Evolutionary conservation across 2,113 vertebrate species (phyloP), one percentile per base, ranked within the genome.

Genomic region (Paradisaea rubra): DNA sequence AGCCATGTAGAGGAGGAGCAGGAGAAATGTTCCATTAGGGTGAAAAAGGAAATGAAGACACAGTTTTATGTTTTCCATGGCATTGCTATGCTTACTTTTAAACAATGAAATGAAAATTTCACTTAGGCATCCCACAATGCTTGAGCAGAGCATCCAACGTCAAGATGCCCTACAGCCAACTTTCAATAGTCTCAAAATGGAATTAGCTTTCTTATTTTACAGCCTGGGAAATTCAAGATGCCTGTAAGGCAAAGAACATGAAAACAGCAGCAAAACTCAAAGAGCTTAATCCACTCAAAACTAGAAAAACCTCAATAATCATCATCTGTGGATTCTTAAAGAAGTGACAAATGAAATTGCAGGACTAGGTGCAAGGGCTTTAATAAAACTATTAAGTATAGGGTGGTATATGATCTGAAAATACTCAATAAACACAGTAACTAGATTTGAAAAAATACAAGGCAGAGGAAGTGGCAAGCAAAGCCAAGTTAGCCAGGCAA

Each of bases 171-270:
- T 78, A 63, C 27, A 81, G 86, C 24, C 0, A 1, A 64, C 54
- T 88, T 94, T 74, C 42, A 77, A 7, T 39, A 86, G 39, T n/a
- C 44, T 96, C 30, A 45, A 91, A 81, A 90, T 44, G 6, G 47
- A 92, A 91, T 95, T 88, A 47, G 33, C 65, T 81, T 91, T 64
- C 45, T 68, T 53, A 64, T 50, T 86, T 84, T 93, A 68, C 52
- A 94, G 60, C 19, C 86, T 70, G 39, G 41, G 57, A 95, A 92
- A 96, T 92, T 39, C 35, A 93, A 81, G 56, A 63, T 71, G 82
- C 42, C 82, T 71, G 6, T 30, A 49, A 86, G 71, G 76, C 42
- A 92, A 44, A 68, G 7, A 65, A 9, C 68, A 83, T 61, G 25
- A 89, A 70, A 91, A 70, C 14, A 83, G 56, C 49, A 86, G 68